These are phyloP conservation scores for Allobates femoralis DNA, from an alignment of 2,797 vertebrate genomes.

Conservation along the genomic window DNA sequence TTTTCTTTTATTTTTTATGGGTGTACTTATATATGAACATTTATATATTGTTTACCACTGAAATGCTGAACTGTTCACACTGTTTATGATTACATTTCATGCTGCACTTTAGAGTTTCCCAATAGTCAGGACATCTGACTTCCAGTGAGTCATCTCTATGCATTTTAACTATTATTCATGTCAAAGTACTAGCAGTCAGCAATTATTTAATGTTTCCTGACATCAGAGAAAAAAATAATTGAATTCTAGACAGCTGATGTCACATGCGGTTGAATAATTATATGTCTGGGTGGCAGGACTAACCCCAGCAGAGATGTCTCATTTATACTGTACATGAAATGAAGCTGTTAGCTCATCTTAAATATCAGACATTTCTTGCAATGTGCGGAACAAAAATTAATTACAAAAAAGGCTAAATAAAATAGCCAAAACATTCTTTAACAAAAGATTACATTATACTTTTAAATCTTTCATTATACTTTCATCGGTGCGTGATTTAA, in stretches of 20 bases:
- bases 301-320: slow-evolving; percentile 60
- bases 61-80: slow-evolving; percentile 59
- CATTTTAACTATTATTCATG: slow-evolving; percentile 64
- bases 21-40: neutral
- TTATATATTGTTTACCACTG: slow-evolving; percentile 20
- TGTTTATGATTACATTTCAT: slow-evolving; percentile 54
- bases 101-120: slow-evolving; percentile 62
- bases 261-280: slow-evolving; percentile 64
- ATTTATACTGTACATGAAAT: slow-evolving; percentile 59
- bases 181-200: slow-evolving; percentile 66
- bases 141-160: slow-evolving; percentile 58
- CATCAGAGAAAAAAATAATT: slow-evolving; percentile 67
- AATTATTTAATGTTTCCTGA: slow-evolving; percentile 65
- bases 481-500: neutral
- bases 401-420: slow-evolving; percentile 5
- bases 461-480: neutral
- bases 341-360: slow-evolving; percentile 51
- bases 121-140: slow-evolving; percentile 59
- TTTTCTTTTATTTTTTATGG: neutral
- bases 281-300: slow-evolving; percentile 58
- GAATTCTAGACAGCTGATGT: slow-evolving; percentile 66
- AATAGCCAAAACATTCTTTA: slow-evolving; percentile 10
- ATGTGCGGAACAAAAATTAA: slow-evolving; percentile 20
- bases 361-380: slow-evolving; percentile 32
- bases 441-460: slow-evolving; percentile 6